These are phyloP conservation scores for Holothuria leucospilota DNA, from an alignment of 53 echinoderm and acorn worm species.

Conservation along the genomic window DNA sequence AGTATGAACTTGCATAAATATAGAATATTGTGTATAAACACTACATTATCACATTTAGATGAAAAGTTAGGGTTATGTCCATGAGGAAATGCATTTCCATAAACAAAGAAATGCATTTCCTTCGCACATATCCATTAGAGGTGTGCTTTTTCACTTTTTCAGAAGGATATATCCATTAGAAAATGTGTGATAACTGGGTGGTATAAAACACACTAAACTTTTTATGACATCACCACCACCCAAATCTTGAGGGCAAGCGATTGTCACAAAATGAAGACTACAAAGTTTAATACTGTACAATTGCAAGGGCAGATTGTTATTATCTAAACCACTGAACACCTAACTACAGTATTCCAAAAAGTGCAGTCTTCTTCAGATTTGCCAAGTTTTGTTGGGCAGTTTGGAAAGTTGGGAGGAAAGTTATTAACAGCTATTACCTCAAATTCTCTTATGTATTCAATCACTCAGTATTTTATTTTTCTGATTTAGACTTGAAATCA, in stretches of 20 bases:
- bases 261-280: constrained; percentile 13
- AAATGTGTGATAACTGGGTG: too few relatives aligned
- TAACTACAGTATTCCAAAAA: not conserved
- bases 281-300: constrained; percentile 14
- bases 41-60: too few relatives aligned
- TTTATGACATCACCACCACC: not conserved
- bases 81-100: too few relatives aligned
- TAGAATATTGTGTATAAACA: constrained; percentile 20
- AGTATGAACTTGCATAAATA: not conserved
- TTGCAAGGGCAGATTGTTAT: not conserved
- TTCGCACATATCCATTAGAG: too few relatives aligned
- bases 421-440: too few relatives aligned
- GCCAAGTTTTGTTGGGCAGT: constrained; percentile 28
- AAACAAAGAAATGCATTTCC: too few relatives aligned
- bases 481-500: too few relatives aligned
- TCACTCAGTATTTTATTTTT: too few relatives aligned
- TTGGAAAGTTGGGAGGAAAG: not conserved
- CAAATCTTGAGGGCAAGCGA: not conserved
- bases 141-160: too few relatives aligned
- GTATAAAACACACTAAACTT: not conserved
- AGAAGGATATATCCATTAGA: too few relatives aligned
- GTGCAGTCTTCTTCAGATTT: not conserved
- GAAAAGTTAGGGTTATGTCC: too few relatives aligned
- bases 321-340: constrained; percentile 25
- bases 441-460: too few relatives aligned